Conservation (phyloP, 2,113 vertebrate genomes). For the Peromyscus californicus region DNA sequence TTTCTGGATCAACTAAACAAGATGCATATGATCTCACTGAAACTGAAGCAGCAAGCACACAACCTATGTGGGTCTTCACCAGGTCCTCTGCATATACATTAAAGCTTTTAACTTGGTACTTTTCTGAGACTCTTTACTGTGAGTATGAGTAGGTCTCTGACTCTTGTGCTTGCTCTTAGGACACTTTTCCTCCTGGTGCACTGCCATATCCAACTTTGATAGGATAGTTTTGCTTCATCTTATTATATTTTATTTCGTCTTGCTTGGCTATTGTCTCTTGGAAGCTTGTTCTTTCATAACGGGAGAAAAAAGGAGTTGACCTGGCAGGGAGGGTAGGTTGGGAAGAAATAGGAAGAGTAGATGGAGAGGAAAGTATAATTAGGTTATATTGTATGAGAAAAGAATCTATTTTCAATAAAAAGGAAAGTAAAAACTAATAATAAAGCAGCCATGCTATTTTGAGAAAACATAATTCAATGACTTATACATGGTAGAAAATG, state of each 20-base stretch:
- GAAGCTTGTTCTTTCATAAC: background rate
- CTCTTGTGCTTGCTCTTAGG: background rate
- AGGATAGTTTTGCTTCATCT: background rate
- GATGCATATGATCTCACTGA: background rate
- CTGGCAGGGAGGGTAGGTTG: fast-evolving
- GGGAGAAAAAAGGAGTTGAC: no score
- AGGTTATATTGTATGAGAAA: background rate
- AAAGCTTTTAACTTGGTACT: background rate
- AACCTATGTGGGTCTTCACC: no score
- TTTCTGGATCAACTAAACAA: background rate
- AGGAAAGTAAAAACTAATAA: background rate
- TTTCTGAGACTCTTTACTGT: background rate
- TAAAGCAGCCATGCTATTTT: background rate
- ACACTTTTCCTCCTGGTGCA: background rate
- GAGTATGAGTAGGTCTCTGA: background rate
- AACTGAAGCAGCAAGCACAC: no score
- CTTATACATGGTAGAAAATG: background rate
- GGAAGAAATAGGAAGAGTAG: background rate
- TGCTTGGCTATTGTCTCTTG: background rate
- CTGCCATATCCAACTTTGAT: background rate
- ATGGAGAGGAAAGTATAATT: background rate
- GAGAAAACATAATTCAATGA: background rate
- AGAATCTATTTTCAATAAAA: background rate
- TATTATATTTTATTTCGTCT: background rate
- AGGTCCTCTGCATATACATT: background rate